A percentile compares a stretch with the other conserved stretches of the same genome.
These are phyloP conservation scores for Notothenia coriiceps DNA, from an alignment of 2,113 vertebrate genomes.

Conservation along the genomic window DNA sequence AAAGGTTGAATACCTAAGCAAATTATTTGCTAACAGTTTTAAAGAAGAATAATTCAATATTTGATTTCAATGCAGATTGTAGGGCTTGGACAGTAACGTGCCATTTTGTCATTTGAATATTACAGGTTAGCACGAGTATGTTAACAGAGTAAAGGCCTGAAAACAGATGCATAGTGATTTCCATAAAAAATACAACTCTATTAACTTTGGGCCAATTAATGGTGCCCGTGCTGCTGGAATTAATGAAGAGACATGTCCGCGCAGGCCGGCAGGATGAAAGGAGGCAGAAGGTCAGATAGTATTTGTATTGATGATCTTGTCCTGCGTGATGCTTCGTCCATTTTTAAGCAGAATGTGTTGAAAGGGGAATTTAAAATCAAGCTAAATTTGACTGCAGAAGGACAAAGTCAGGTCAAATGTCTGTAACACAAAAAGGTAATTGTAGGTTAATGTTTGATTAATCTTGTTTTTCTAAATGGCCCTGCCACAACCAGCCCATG, in stretches of 20 bases:
- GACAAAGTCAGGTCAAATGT: neutral
- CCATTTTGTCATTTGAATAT: slow-evolving; percentile 24
- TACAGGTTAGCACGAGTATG: slow-evolving; percentile 2
- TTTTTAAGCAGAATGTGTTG: neutral
- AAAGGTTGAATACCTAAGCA: too few species aligned
- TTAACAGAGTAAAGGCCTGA: slow-evolving; percentile 17
- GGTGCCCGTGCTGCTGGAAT: slow-evolving; percentile 33
- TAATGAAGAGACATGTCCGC: slow-evolving; percentile 45
- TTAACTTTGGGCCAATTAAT: slow-evolving; percentile 62
- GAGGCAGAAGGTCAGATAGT: slow-evolving; percentile 24
- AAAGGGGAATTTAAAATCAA: neutral
- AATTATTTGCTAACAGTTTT: too few species aligned
- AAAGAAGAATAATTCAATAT: slow-evolving; percentile 5
- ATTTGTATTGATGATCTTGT: slow-evolving; percentile 26
- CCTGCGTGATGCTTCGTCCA: neutral
- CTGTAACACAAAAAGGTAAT: neutral
- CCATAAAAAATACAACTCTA: slow-evolving; percentile 56
- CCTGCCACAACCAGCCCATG: neutral
- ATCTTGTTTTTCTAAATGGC: neutral
- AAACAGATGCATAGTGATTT: slow-evolving; percentile 41
- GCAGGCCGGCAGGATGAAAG: slow-evolving; percentile 20
- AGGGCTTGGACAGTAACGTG: neutral
- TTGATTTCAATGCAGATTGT: slow-evolving; percentile 13
- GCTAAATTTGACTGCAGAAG: neutral
- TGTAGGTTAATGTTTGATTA: neutral